A percentile compares a stretch with the other conserved stretches of the same genome.
Conservation (phyloP, 2,888 invertebrate species). For the Rhingia campestris region DNA sequence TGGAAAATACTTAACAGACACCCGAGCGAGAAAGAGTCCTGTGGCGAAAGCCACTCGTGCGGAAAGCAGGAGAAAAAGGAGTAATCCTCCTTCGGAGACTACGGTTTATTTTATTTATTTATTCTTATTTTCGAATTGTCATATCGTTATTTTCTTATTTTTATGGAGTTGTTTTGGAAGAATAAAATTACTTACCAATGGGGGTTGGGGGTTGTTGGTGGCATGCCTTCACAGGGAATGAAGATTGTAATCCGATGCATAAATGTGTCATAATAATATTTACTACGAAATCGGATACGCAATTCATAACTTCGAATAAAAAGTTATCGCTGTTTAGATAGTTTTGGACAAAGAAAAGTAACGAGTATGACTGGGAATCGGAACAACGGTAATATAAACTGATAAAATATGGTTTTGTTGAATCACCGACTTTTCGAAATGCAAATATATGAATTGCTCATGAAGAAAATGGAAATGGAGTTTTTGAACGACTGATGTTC, state of each 20-base stretch:
- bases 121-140: slow-evolving; percentile 69
- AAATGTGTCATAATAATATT: slow-evolving; percentile 23
- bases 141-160: slow-evolving; percentile 59
- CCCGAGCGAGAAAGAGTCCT: slow-evolving; percentile 7
- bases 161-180: slow-evolving; percentile 44
- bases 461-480: no score
- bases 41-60: slow-evolving; percentile 44
- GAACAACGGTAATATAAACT: no score
- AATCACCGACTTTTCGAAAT: no score
- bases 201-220: background rate
- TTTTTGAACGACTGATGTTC: no score
- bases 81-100: slow-evolving; percentile 46
- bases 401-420: no score
- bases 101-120: slow-evolving; percentile 49
- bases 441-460: no score
- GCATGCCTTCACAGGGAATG: slow-evolving; percentile 1
- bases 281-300: background rate
- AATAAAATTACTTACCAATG: slow-evolving; percentile 6
- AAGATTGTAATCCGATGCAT: slow-evolving; percentile 19
- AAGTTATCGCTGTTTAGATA: background rate
- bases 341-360: background rate
- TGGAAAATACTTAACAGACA: slow-evolving; percentile 10
- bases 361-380: no score
- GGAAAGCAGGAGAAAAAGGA: slow-evolving; percentile 29
- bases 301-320: background rate